These are phyloP conservation scores for Drosophila bocki DNA, from an alignment of 1,140 invertebrate species.

Conservation along the genomic window DNA sequence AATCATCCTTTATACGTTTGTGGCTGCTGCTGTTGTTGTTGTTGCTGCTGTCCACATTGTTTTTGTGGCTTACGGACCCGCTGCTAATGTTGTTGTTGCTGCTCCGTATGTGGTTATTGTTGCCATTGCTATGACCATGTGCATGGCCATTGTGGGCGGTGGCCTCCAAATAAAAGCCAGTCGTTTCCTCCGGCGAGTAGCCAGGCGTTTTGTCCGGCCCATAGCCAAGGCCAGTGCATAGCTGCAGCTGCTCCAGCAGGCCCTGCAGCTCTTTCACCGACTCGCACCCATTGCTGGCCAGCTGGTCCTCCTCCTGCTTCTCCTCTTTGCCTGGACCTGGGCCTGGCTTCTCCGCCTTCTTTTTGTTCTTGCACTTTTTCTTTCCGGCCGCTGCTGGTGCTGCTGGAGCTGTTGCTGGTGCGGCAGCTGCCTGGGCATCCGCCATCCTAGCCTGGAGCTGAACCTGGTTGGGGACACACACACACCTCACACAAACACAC, in stretches of 20 bases:
- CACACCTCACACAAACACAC: too few relatives aligned
- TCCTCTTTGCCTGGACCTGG: constrained; percentile 14
- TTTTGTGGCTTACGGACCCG: constrained; percentile 28
- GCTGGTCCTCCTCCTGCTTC: constrained; percentile 24
- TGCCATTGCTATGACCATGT: constrained; percentile 43
- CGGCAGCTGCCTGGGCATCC: constrained; percentile 56
- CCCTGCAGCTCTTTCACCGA: constrained; percentile 33
- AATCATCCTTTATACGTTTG: neutral
- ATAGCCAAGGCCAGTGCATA: constrained; percentile 56
- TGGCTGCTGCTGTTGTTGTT: constrained; percentile 31
- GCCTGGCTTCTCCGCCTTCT: constrained; percentile 51
- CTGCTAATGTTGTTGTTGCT: constrained; percentile 53
- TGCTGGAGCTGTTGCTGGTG: constrained; percentile 38
- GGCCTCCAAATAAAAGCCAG: neutral
- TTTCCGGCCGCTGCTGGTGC: constrained; percentile 32
- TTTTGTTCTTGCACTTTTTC: constrained; percentile 70
- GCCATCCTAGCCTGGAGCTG: constrained; percentile 54
- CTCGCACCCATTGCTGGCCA: constrained; percentile 54
- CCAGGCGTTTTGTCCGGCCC: neutral
- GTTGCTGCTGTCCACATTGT: constrained; percentile 36
- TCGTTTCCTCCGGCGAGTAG: neutral
- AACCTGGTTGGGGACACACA: neutral
- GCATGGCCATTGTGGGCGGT: constrained; percentile 59
- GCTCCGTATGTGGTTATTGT: constrained; percentile 67
- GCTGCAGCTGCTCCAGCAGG: constrained; percentile 54